Base-by-base conservation (phyloP, 2,113 vertebrate genomes). In the Cebus imitator region DNA sequence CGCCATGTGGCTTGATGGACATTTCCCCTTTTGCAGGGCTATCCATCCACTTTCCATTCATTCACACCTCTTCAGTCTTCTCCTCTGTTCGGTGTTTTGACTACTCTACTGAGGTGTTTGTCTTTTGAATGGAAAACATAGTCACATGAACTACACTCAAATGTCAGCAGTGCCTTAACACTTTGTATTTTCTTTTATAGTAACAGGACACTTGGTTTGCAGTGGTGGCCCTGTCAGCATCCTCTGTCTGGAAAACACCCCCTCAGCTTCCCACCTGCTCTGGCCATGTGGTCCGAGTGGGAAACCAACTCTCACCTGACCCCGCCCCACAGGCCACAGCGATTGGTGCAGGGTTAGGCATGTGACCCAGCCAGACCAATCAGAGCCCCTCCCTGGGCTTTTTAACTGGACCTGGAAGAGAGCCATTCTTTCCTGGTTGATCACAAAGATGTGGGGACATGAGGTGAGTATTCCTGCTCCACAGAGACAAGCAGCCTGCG, bases 201-300 rank as follows among this genome's bases (percentile, higher is more conserved):
- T 37, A 78, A 6, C 0, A 30, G 14, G 50, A 55, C 10, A 3
- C 27, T 57, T 45, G 11, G 4, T 43, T 50, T 18, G 35, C 18
- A 40, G n/a, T 16, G 32, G 35, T 8, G 14, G 20, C 40, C 45
- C 57, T 17, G 68, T 25, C 43, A 16, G 32, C 48, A 30, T 37
- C 30, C 8, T 23, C 32, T 4, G 3, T 70, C 12, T 82, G 66
- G 27, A n/a, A 12, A 76, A 20, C 82, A 3, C 8, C 32, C 0
- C 1, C 40, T 23, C 9, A 0, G 30, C 5, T 14, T 18, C 45
- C 16, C 27, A 20, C 55, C 25, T 6, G 7, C 66, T 8, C 10
- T 0, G 5, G 20, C 48, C 37, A 3, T 0, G 12, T 43, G 64
- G 35, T 18, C 70, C 3, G 0, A 37, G 17, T 1, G 3, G 11